Evolutionary conservation across 30 jellyfish, hydroid and myxozoan genomes (phyloP).

Genomic region (Chrysaora quinquecirrha): DNA sequence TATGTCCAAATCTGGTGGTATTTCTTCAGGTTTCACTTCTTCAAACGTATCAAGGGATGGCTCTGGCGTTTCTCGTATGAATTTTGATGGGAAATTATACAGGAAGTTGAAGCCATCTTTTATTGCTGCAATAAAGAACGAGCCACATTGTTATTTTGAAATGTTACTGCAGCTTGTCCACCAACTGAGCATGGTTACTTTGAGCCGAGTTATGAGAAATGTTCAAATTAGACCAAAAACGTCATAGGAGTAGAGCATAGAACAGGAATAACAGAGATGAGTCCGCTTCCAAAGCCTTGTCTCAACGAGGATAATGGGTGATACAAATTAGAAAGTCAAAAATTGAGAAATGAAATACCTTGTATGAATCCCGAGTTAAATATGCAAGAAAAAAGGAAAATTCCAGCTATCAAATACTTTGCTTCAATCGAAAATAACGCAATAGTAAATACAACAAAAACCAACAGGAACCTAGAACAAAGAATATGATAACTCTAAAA

Average conservation of each 20-base stretch:
- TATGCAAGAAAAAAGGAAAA: not conserved
- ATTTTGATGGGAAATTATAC: constrained; percentile 31
- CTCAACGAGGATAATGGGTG: no score
- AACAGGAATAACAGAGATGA: not conserved
- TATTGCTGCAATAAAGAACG: constrained; percentile 22
- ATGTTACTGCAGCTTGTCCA: no score
- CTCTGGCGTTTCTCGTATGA: not conserved
- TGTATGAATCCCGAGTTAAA: not conserved
- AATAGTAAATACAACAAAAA: not conserved
- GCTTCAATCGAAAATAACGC: not conserved
- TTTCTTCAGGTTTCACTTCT: constrained; percentile 12
- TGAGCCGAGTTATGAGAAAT: not conserved
- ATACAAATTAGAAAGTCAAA: no score
- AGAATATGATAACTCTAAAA: not conserved
- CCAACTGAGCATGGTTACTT: no score
- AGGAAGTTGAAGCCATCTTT: constrained; percentile 6
- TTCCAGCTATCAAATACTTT: not conserved
- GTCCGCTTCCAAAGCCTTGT: no score
- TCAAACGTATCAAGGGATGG: constrained; percentile 15
- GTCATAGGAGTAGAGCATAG: not conserved
- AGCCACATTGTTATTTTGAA: no score
- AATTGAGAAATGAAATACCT: not conserved
- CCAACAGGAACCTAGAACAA: not conserved
- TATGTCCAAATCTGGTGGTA: constrained; percentile 24
- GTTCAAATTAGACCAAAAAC: not conserved